phyloP scores from a whole-genome alignment of 2,888 invertebrate species.

The Heteromyza rotundicornis region DNA sequence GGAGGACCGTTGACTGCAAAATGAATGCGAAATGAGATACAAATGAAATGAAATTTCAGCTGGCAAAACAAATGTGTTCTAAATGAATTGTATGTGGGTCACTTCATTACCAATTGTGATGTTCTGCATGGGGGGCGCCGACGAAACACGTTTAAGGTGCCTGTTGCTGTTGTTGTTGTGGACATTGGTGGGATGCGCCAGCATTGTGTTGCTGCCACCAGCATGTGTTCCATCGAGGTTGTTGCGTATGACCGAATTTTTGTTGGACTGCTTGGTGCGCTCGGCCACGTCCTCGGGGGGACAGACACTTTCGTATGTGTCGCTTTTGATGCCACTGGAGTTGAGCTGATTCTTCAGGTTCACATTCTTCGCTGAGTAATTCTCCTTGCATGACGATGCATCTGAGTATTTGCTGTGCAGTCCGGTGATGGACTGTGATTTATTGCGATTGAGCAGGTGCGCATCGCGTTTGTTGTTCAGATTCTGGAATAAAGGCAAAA shows the following conservation, averaged over 20 bases:
- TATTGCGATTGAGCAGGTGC: slow-evolving; percentile 54
- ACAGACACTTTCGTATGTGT: slow-evolving; percentile 63
- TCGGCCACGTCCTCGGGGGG: slow-evolving; percentile 61
- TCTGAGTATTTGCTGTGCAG: slow-evolving; percentile 58
- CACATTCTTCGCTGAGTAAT: slow-evolving; percentile 52
- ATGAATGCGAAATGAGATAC: background rate
- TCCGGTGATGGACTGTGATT: slow-evolving; percentile 58
- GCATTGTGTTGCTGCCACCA: slow-evolving; percentile 31
- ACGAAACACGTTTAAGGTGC: slow-evolving; percentile 67
- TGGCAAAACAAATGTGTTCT: background rate
- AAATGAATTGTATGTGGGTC: slow-evolving; percentile 20
- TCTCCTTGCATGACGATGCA: slow-evolving; percentile 47
- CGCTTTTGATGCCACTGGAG: slow-evolving; percentile 54
- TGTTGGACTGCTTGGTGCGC: slow-evolving; percentile 58
- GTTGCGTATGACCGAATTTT: slow-evolving; percentile 58
- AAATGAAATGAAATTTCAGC: too few species aligned
- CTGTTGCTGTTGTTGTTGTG: slow-evolving; percentile 47
- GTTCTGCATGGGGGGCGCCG: slow-evolving; percentile 65
- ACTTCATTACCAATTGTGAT: slow-evolving; percentile 57
- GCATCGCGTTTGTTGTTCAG: slow-evolving; percentile 57
- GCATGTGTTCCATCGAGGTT: slow-evolving; percentile 41
- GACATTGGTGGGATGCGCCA: slow-evolving; percentile 40
- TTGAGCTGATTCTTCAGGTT: slow-evolving; percentile 59
- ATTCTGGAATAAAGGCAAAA: slow-evolving; percentile 39
- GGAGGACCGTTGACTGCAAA: slow-evolving; percentile 66